Evolutionary conservation across 2,888 invertebrate genomes (phyloP), one percentile per base, ranked within the genome.

Genomic region (Drosophila anomalipes): DNA sequence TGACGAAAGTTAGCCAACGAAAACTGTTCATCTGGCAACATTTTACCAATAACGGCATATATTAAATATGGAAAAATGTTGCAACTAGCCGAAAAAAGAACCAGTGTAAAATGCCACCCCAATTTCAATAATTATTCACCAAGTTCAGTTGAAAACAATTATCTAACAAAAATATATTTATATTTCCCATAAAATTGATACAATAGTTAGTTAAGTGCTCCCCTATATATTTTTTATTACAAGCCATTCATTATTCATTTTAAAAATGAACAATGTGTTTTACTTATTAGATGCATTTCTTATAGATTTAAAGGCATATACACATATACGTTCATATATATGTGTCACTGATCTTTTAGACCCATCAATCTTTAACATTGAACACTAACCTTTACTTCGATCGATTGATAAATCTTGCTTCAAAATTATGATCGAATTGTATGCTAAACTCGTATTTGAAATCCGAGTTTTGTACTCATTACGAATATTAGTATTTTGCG

Each of bases 301-400:
- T 10, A 10, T n/a, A 10, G n/a, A 39, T 3, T n/a, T 9, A 39
- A n/a, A 10, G 9, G 37, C 7, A 39, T 19, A 2, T 19, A 39
- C 9, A 2, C 12, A n/a, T 44, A 44, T 44, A 14, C 22, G 22
- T 22, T 22, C 22, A 22, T 19, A 39, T 19, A 44, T 44, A 14
- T 47, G 1, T 51, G 32, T 60, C 41, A 37, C 49, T 52, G 58
- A 71, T 70, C 64, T 64, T 51, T 28, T 14, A 3, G 47, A n/a
- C 2, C 6, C 16, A 47, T 22, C n/a, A 16, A 51, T 30, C 16
- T 22, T 32, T 7, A 47, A 33, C 86, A 74, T 82, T 82, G 77
- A 74, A 61, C 39, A 44, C 26, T 52, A 35, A 72, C 63, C 44
- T n/a, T 14, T 49, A 32, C n/a, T 69, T 69, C n/a, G 19, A 44